Base-by-base conservation (phyloP, 2,797 vertebrate genomes). In the Zalophus californianus region DNA sequence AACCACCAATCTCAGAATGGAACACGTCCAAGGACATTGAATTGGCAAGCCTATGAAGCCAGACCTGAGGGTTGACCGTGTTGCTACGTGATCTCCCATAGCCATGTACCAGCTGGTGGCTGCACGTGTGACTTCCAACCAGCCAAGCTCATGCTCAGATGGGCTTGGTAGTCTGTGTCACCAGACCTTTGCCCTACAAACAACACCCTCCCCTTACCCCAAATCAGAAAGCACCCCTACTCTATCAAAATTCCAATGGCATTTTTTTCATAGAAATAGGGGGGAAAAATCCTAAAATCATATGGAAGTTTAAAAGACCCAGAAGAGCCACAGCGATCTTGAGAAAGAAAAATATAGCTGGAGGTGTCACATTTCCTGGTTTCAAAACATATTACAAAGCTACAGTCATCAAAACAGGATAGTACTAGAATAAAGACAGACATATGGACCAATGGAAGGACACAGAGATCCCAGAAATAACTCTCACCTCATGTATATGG, bases 31-130 rank as follows among this genome's bases (percentile, higher is more conserved):
- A 70, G 14, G 35, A 58, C 32, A 1, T 10, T 13, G 8, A 14
- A 21, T 21, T 14, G 32, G 27, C n/a, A 29, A 52, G 38, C 6
- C 9, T 0, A 3, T 0, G 12, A 84, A 56, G 35, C 32, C 62
- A 15, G 52, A 35, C 25, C 62, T 2, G 11, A 66, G 56, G 48
- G 38, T 32, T n/a, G 44, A 12, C 38, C 0, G 11, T 15, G 1
- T 15, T 0, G 0, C 0, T 20, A 13, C 38, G 6, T 0, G 1
- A 58, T 35, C 48, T 77, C 73, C 58, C 21, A 0, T 2, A 20
- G 11, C 18, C 11, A 4, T 0, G 20, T 11, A 23, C 58, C n/a
- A 15, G 21, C 58, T 1, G 4, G 13, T 1, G 7, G 52, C 82
- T 13, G 0, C 27, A 32, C 32, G 21, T 2, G 0, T 10, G 56